Percentiles rank a stretch among this genome's conserved stretches.
phyloP scores from a whole-genome alignment of 2,797 vertebrate species.

The Chelidonichthys spinosus region DNA sequence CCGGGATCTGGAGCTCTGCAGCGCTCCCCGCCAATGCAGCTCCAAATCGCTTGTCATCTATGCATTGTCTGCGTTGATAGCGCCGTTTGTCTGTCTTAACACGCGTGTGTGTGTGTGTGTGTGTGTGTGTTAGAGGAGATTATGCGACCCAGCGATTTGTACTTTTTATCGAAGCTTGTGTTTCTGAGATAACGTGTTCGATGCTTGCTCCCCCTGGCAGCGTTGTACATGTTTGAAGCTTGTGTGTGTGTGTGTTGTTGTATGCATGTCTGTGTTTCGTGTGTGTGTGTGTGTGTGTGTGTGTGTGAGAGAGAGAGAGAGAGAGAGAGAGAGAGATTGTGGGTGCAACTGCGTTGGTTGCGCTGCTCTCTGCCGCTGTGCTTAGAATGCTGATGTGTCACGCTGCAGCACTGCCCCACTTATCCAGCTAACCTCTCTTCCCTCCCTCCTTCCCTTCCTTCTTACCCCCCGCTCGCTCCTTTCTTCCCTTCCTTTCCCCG shows the following conservation, averaged over 20 bases:
- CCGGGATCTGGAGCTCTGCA: constrained; percentile 45
- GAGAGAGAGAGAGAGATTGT: constrained; percentile 48
- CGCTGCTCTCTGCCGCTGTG: constrained; percentile 77
- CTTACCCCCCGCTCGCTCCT: constrained; percentile 21
- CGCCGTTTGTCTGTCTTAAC: background rate
- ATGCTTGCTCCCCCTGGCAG: constrained; percentile 28
- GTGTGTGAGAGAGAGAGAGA: constrained; percentile 16
- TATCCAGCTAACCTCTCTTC: constrained; percentile 83
- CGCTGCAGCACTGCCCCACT: constrained; percentile 87
- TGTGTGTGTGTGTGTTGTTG: constrained; percentile 12
- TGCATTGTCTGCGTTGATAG: constrained; percentile 13
- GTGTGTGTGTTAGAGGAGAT: constrained; percentile 18
- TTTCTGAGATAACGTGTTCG: constrained; percentile 45
- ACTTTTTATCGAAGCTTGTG: constrained; percentile 34
- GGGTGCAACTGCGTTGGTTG: constrained; percentile 66
- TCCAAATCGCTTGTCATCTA: constrained; percentile 45
- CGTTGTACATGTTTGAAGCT: constrained; percentile 35
- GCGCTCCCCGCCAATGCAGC: constrained; percentile 29
- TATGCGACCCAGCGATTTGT: constrained; percentile 12
- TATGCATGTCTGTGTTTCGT: constrained; percentile 27
- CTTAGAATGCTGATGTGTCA: constrained; percentile 88
- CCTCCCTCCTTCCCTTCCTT: constrained; percentile 38
- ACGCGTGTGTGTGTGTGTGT: background rate
- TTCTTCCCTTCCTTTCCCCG: constrained; percentile 38
- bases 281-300: constrained; percentile 5